Base-by-base conservation (phyloP, 2,888 invertebrate genomes). In the Cryptus armator region DNA sequence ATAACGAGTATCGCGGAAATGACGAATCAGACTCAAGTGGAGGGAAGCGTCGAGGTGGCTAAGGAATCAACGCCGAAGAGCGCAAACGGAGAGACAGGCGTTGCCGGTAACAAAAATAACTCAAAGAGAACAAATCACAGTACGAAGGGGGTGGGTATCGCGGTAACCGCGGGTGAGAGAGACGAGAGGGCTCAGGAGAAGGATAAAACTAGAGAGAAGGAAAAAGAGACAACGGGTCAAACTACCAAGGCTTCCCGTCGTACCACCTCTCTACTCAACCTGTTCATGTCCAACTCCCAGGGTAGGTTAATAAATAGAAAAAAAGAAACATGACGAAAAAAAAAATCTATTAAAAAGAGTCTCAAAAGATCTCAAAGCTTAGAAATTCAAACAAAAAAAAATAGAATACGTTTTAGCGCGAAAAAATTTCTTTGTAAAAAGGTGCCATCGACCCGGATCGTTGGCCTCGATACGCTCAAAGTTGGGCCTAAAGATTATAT, bases 231-330 rank as follows among this genome's bases (percentile, higher is more conserved):
- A 66, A 71, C 82, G 81, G 88, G 87, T 90, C 89, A 93, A 89
- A 89, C 91, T 70, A 94, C 95, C 94, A 97, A 97, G 95, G 96
- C 97, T 94, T 98, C 98, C 94, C 97, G 98, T 95, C 97, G 98
- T 95, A 98, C 98, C 94, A 98, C 98, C 94, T 98, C 98, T 94
- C 97, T 98, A 94, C 96, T 98, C 95, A 98, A 98, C 96, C 96
- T 98, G 95, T 98, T 98, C 96, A 98, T 98, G 95, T 97, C 98
- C 95, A 98, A 97, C 95, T 98, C 98, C 95, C 98, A 98, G 96
- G 98, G 97, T 96, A 98, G 95, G 95, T 93, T 81, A 76, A 82
- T 85, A 32, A 51, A 67, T 75, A 68, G 77, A 81, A 67, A 67
- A 72, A 62, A 70, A 70, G 66, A 37, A 64, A 67, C 64, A 62